Evolutionary conservation across 2,888 invertebrate species (phyloP).

Genomic region (Coronaproctus castanopsis): DNA sequence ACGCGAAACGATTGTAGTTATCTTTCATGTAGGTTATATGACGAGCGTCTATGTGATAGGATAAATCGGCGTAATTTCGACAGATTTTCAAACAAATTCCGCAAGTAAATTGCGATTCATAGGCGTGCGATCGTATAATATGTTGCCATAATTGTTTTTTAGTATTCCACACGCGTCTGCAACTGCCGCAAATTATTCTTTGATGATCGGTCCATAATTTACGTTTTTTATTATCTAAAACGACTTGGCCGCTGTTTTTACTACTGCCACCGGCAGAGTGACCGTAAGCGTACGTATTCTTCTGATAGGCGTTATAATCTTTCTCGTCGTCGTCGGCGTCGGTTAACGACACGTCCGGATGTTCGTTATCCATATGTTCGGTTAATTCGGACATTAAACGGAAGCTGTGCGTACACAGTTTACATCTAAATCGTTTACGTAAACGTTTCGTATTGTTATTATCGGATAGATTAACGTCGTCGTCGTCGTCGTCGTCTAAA

Average conservation of each 20-base stretch:
- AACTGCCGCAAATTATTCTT: constrained; percentile 31
- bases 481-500: not conserved
- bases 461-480: not conserved
- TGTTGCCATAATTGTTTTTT: constrained; percentile 41
- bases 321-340: not conserved
- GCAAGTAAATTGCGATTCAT: constrained; percentile 36
- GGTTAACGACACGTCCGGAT: not conserved
- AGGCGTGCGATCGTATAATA: constrained; percentile 34
- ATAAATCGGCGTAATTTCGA: constrained; percentile 30
- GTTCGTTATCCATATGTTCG: constrained; percentile 12
- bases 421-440: constrained; percentile 16
- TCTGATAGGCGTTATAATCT: not conserved
- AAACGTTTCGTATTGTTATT: constrained; percentile 12
- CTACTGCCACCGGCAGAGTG: constrained; percentile 8
- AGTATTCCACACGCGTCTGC: constrained; percentile 37
- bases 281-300: constrained; percentile 13
- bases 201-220: constrained; percentile 10
- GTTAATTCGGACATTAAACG: constrained; percentile 15
- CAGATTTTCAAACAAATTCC: constrained; percentile 37
- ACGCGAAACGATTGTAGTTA: constrained; percentile 35
- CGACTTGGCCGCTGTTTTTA: not conserved
- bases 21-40: constrained; percentile 31
- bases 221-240: no score
- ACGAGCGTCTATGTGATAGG: constrained; percentile 29
- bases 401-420: constrained; percentile 16